phyloP scores from a whole-genome alignment of 2,113 vertebrate species.

The Lampris megalopsis region DNA sequence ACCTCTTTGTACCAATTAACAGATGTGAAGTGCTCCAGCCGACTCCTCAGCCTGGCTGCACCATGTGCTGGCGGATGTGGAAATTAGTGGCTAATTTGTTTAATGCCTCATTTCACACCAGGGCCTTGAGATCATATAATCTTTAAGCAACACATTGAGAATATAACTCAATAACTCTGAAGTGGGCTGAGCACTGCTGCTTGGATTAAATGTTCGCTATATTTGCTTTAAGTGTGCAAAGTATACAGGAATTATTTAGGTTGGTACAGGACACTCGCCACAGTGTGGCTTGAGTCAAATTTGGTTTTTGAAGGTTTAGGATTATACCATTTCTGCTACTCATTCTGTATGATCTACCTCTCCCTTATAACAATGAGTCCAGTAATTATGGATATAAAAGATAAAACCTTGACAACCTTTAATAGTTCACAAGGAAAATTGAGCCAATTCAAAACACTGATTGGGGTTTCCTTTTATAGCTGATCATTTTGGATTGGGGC shows the following conservation, averaged over 20 bases:
- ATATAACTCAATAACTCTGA: conserved; percentile 47
- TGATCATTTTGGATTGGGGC: too few species aligned
- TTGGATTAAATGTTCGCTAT: conserved; percentile 19
- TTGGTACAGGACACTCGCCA: too few species aligned
- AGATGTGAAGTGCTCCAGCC: conserved; percentile 82
- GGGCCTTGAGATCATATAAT: conserved; percentile 88
- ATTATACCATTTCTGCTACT: background rate
- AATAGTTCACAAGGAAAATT: too few species aligned
- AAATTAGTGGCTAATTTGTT: conserved; percentile 93
- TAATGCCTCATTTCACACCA: conserved; percentile 88
- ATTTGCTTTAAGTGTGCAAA: conserved; percentile 12
- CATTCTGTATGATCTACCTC: too few species aligned
- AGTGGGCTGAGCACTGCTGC: conserved; percentile 40
- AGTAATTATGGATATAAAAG: too few species aligned
- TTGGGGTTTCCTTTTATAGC: too few species aligned
- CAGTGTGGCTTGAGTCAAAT: too few species aligned
- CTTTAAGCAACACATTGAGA: conserved; percentile 57
- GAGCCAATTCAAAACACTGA: too few species aligned
- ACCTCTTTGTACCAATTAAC: conserved; percentile 88
- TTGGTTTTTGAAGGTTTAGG: too few species aligned
- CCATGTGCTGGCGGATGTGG: conserved; percentile 88
- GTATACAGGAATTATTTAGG: background rate
- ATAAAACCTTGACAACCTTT: too few species aligned
- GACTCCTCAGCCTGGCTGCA: conserved; percentile 79
- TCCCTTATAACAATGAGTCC: too few species aligned